These are phyloP conservation scores for Toxotes chatareus DNA, from an alignment of 2,113 vertebrate genomes.

Conservation along the genomic window DNA sequence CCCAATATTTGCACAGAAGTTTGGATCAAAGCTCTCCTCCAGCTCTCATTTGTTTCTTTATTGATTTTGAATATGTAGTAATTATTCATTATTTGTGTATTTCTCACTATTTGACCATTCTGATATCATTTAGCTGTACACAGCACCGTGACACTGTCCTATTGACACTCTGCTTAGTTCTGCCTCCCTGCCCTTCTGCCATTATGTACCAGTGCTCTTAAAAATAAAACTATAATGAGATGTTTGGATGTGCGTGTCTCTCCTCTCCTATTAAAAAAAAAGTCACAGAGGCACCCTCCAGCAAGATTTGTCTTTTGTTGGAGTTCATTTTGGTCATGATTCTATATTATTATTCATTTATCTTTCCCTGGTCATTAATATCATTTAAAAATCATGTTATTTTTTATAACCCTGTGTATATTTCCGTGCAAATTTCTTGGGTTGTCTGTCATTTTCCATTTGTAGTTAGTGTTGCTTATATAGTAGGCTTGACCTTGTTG, in stretches of 20 bases:
- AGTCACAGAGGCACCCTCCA: constrained; percentile 17
- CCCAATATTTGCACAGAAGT: not conserved
- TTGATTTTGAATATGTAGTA: constrained; percentile 48
- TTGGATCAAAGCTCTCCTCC: constrained; percentile 38
- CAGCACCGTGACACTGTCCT: constrained; percentile 14
- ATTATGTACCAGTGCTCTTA: constrained; percentile 10
- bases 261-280: not conserved
- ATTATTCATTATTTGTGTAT: constrained; percentile 49
- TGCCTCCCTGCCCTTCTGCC: constrained; percentile 39
- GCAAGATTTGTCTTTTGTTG: constrained; percentile 27
- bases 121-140: constrained; percentile 40
- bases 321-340: constrained; percentile 39
- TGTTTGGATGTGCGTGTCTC: constrained; percentile 29
- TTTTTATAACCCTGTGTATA: constrained; percentile 5
- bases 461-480: not conserved
- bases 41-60: constrained; percentile 34
- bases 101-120: constrained; percentile 44
- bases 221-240: constrained; percentile 51
- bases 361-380: constrained; percentile 2
- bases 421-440: not conserved
- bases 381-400: constrained; percentile 30
- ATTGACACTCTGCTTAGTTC: constrained; percentile 48
- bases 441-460: constrained; percentile 13
- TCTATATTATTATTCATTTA: constrained; percentile 27
- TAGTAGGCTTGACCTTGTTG: constrained; percentile 22